These are phyloP conservation scores for Kryptolebias ocellatus DNA, from an alignment of 2,797 vertebrate genomes.

Conservation along the genomic window DNA sequence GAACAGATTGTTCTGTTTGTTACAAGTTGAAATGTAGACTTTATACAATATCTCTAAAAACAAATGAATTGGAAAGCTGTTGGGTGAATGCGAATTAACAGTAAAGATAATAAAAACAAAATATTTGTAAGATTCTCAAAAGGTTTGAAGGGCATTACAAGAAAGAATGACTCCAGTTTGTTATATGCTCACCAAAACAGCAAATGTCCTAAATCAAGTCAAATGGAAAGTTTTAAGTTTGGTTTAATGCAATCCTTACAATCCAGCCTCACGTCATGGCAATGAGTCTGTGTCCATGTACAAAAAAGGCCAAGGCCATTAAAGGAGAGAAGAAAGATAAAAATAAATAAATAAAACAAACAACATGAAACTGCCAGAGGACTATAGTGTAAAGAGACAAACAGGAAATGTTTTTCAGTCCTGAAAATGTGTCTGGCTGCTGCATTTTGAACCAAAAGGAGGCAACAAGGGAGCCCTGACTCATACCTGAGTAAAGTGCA, in stretches of 20 bases:
- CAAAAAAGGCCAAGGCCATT: not conserved
- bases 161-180: too few relatives aligned
- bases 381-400: too few relatives aligned
- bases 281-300: not conserved
- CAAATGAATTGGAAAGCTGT: not conserved
- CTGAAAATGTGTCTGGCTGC: not conserved
- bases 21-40: not conserved
- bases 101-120: not conserved
- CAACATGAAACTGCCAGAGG: too few relatives aligned
- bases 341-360: not conserved
- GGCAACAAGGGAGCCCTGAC: too few relatives aligned
- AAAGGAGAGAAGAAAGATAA: not conserved
- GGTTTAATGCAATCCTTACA: too few relatives aligned
- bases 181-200: too few relatives aligned
- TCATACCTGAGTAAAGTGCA: too few relatives aligned
- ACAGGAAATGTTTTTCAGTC: too few relatives aligned
- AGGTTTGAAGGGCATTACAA: too few relatives aligned
- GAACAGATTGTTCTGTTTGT: slow-evolving; percentile 13
- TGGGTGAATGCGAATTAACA: not conserved
- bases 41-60: not conserved
- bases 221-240: too few relatives aligned
- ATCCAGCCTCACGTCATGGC: not conserved
- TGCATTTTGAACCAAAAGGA: not conserved
- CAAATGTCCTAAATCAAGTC: too few relatives aligned
- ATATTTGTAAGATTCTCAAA: too few relatives aligned